Percentiles rank a stretch among this genome's conserved stretches.
Evolutionary conservation across 2,797 vertebrate genomes (phyloP).

Genomic region (Platyrinchus mystaceus): DNA sequence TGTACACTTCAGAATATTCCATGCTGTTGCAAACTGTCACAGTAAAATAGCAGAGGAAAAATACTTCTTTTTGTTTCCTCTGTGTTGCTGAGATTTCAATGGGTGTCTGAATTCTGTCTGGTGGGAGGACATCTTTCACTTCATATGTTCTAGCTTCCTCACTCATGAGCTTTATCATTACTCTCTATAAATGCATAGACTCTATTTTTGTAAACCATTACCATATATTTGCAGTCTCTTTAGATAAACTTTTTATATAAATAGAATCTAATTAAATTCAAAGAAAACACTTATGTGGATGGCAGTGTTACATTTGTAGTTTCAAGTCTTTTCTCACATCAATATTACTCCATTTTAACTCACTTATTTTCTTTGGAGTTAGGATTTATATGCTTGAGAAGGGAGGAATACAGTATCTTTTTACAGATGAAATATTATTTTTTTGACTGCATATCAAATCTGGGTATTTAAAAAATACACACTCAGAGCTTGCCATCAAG

Average conservation of each 20-base stretch:
- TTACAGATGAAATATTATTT: neutral
- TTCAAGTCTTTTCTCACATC: neutral
- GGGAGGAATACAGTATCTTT: neutral
- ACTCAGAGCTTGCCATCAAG: neutral
- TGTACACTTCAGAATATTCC: conserved; percentile 28
- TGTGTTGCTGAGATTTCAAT: conserved; percentile 41
- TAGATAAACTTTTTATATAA: neutral
- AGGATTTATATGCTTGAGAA: neutral
- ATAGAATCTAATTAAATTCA: neutral
- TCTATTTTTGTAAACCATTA: conserved; percentile 21
- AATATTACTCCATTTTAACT: neutral
- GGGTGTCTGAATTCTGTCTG: conserved; percentile 16
- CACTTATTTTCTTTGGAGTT: neutral
- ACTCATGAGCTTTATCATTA: conserved; percentile 15
- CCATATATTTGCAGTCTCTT: conserved; percentile 28
- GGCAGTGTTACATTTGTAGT: neutral
- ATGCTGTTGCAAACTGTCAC: neutral
- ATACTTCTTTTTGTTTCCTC: neutral
- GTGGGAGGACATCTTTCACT: conserved; percentile 43
- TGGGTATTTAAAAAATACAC: neutral
- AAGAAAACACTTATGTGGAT: neutral
- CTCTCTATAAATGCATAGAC: neutral
- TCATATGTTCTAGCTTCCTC: conserved; percentile 13
- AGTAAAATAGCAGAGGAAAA: conserved; percentile 9
- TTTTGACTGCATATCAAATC: neutral